phyloP scores from a whole-genome alignment of 2,888 invertebrate genomes.

The Lasius platythorax region DNA sequence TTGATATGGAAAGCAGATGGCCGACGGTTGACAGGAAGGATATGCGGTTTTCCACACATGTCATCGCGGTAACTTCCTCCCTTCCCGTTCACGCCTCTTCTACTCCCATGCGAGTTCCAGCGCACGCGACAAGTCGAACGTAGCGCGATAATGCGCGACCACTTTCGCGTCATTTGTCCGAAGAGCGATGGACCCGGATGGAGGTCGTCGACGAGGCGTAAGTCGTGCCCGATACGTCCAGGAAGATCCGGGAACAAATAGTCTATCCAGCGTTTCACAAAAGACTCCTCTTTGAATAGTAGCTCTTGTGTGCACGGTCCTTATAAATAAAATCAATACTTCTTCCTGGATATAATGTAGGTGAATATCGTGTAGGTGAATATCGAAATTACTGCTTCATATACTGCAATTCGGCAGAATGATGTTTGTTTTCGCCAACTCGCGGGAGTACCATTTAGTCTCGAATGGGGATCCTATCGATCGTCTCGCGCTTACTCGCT shows the following conservation, averaged over 20 bases:
- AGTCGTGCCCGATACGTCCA: not conserved
- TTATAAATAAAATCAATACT: not conserved
- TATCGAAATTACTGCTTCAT: not conserved
- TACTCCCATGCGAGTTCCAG: not conserved
- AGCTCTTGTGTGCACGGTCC: not conserved
- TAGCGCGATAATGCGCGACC: constrained; percentile 27
- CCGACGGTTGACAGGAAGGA: constrained; percentile 78
- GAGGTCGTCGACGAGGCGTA: not conserved
- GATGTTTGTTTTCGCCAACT: not conserved
- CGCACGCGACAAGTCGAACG: constrained; percentile 29
- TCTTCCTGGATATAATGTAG: not conserved
- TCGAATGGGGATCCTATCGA: not conserved
- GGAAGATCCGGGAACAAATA: not conserved
- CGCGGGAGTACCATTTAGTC: not conserved
- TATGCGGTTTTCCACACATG: constrained; percentile 79
- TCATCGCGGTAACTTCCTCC: constrained; percentile 35
- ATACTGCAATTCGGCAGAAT: not conserved
- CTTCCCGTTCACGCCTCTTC: not conserved
- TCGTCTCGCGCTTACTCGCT: constrained; percentile 16
- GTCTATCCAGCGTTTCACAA: not conserved
- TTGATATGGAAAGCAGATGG: constrained; percentile 77
- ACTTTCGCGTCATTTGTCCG: constrained; percentile 32
- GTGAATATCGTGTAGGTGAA: not conserved
- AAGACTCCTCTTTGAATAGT: not conserved
- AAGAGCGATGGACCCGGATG: constrained; percentile 1